These are phyloP conservation scores for Poecilia picta DNA, from an alignment of 2,797 vertebrate genomes.

Conservation along the genomic window DNA sequence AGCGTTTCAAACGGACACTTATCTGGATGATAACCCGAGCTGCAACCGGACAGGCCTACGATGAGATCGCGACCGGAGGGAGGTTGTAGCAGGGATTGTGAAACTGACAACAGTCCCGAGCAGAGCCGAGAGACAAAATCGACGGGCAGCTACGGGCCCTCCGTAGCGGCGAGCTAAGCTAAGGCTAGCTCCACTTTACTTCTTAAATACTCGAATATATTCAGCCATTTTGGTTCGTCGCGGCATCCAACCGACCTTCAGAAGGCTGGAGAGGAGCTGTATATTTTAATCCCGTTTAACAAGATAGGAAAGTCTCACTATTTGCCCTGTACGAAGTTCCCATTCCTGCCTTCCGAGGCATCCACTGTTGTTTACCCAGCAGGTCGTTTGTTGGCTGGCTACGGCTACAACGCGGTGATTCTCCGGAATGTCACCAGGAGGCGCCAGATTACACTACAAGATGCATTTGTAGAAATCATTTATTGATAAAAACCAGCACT, in stretches of 20 bases:
- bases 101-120: slow-evolving; percentile 78
- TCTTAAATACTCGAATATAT: slow-evolving; percentile 52
- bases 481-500: not conserved
- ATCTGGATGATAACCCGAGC: slow-evolving; percentile 8
- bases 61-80: slow-evolving; percentile 53
- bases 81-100: slow-evolving; percentile 62
- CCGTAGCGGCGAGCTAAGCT: slow-evolving; percentile 75
- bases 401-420: slow-evolving; percentile 31
- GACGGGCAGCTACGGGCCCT: slow-evolving; percentile 73
- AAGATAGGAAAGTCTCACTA: slow-evolving; percentile 62
- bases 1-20: slow-evolving; percentile 20
- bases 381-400: slow-evolving; percentile 68
- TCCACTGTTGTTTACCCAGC: slow-evolving; percentile 82
- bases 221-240: slow-evolving; percentile 36
- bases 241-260: not conserved
- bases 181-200: slow-evolving; percentile 70
- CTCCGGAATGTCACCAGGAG: slow-evolving; percentile 27
- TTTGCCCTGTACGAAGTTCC: slow-evolving; percentile 79
- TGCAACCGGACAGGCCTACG: slow-evolving; percentile 50
- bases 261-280: not conserved
- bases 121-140: slow-evolving; percentile 64
- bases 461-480: not conserved
- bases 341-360: slow-evolving; percentile 81
- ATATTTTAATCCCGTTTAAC: slow-evolving; percentile 20
- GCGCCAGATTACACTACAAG: slow-evolving; percentile 61